phyloP scores from a whole-genome alignment of 2,888 invertebrate species.

The Ashinkailepas kermadecensis region DNA sequence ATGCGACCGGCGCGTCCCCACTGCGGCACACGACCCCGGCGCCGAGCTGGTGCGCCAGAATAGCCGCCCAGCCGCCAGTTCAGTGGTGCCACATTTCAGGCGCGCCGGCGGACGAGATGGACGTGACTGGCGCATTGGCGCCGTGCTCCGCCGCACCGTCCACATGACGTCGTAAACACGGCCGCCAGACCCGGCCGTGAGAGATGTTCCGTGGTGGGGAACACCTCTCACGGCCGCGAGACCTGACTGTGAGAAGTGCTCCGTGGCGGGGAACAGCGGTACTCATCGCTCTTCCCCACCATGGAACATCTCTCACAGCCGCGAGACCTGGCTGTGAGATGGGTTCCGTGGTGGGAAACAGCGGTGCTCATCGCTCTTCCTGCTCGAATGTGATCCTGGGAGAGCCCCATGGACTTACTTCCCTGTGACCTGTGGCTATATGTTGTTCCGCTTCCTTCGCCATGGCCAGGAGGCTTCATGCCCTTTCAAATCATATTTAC shows the following conservation, averaged over 20 bases:
- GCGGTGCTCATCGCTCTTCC: too few relatives aligned
- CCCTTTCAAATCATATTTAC: too few relatives aligned
- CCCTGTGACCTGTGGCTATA: too few relatives aligned
- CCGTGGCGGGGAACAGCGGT: background rate
- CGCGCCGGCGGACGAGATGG: background rate
- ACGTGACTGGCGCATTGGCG: background rate
- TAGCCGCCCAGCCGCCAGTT: background rate
- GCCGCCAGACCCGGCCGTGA: too few relatives aligned
- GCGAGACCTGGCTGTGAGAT: too few relatives aligned
- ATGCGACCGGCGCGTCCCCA: background rate
- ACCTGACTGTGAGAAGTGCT: background rate
- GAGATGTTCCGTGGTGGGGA: too few relatives aligned
- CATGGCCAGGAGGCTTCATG: too few relatives aligned
- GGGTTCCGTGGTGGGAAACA: too few relatives aligned
- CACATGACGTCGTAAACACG: too few relatives aligned
- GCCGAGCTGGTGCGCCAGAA: background rate
- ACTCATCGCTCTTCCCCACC: background rate
- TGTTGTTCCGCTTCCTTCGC: too few relatives aligned
- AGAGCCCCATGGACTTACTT: too few relatives aligned
- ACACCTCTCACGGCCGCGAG: background rate
- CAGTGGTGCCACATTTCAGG: background rate
- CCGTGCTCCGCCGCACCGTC: background rate
- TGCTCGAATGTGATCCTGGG: too few relatives aligned
- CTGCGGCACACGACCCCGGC: background rate
- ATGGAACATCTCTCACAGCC: background rate